Conservation (phyloP, 2,113 vertebrate genomes). For the Dromiciops gliroides region DNA sequence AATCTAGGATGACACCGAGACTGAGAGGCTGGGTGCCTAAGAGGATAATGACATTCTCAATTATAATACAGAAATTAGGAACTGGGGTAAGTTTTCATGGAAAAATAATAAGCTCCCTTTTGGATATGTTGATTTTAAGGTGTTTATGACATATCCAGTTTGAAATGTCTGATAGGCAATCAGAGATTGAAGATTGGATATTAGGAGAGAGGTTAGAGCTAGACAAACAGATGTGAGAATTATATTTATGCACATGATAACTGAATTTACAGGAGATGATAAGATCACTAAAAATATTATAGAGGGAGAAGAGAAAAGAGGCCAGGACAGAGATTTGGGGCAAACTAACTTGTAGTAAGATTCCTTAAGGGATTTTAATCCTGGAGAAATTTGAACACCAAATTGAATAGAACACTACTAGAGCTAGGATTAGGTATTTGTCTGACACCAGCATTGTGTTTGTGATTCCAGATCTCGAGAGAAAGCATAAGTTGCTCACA, state of each 20-base stretch:
- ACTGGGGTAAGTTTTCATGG: not conserved
- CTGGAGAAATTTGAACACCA: not conserved
- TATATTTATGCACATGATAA: not conserved
- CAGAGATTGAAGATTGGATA: not conserved
- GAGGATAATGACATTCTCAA: not conserved
- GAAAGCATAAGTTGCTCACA: not conserved
- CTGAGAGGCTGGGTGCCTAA: not conserved
- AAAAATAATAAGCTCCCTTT: not conserved
- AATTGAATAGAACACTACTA: not conserved
- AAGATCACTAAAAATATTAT: not conserved
- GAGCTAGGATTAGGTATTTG: not conserved
- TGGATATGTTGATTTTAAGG: not conserved
- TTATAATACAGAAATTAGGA: not conserved
- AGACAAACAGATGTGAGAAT: not conserved
- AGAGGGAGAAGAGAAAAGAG: not conserved
- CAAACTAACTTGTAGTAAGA: not conserved
- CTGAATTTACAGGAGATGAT: not conserved
- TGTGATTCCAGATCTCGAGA: not conserved
- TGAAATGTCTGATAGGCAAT: not conserved
- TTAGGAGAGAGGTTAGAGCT: not conserved
- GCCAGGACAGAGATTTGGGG: not conserved
- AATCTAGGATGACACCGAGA: not conserved
- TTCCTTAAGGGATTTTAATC: not conserved
- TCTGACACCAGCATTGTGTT: not conserved
- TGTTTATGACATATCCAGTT: not conserved